These are phyloP conservation scores for Nannoperca australis DNA, from an alignment of 2,797 vertebrate species.

Conservation along the genomic window DNA sequence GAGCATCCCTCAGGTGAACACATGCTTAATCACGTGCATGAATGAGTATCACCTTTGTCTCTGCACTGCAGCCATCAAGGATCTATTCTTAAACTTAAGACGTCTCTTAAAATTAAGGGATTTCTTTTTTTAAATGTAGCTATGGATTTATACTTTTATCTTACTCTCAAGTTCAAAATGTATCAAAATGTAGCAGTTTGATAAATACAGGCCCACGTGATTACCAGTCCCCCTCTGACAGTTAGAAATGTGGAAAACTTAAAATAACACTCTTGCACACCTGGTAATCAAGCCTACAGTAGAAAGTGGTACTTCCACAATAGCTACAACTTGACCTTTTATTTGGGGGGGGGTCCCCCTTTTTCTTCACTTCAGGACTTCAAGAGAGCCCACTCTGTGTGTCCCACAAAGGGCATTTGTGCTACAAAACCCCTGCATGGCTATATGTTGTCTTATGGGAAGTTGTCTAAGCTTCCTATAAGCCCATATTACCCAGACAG, in stretches of 20 bases:
- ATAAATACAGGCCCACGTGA: not conserved
- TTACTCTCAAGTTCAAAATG: not conserved
- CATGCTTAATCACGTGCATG: not conserved
- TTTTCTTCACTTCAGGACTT: slow-evolving; percentile 32
- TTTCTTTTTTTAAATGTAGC: not conserved
- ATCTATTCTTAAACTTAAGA: not conserved
- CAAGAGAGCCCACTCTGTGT: slow-evolving; percentile 44
- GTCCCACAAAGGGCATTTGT: slow-evolving; percentile 69
- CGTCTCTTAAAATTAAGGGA: too few relatives aligned
- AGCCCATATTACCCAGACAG: slow-evolving; percentile 73
- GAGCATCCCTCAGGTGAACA: not conserved
- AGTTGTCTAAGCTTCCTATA: slow-evolving; percentile 75
- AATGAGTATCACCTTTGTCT: not conserved
- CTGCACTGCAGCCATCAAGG: not conserved
- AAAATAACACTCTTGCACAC: not conserved
- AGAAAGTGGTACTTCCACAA: slow-evolving; percentile 31
- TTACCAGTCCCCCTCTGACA: not conserved
- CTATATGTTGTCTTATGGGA: slow-evolving; percentile 77
- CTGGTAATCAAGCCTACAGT: not conserved
- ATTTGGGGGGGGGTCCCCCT: slow-evolving; percentile 15
- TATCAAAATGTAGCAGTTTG: not conserved
- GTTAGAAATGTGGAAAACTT: not conserved
- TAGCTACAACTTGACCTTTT: slow-evolving; percentile 31
- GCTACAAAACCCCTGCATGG: slow-evolving; percentile 55
- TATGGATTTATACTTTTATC: not conserved